These are phyloP conservation scores for Limnephilus lunatus DNA, from an alignment of 2,888 invertebrate species.

Conservation along the genomic window DNA sequence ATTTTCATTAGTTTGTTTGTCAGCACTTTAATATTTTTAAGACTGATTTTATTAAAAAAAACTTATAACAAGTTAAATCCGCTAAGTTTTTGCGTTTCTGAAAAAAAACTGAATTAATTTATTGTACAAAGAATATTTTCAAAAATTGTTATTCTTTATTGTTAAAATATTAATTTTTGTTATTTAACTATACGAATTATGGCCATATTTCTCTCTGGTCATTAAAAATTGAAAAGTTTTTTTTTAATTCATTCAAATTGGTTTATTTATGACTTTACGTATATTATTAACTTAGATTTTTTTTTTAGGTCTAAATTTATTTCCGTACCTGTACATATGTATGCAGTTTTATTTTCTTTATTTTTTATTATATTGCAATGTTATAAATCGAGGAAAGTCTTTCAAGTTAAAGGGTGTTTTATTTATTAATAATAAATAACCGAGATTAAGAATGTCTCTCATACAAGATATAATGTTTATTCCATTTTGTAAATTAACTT, in stretches of 20 bases:
- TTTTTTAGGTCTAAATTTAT: not conserved
- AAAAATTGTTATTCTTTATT: slow-evolving; percentile 7
- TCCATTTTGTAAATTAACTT: not conserved
- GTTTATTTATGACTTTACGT: not conserved
- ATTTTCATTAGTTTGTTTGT: not conserved
- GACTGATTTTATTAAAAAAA: not conserved
- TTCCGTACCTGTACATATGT: not conserved
- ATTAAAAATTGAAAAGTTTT: slow-evolving; percentile 9
- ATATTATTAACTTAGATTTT: slow-evolving; percentile 1
- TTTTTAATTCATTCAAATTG: not conserved
- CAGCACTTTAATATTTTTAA: not conserved
- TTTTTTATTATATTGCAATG: not conserved
- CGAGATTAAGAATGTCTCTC: not conserved
- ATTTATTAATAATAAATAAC: not conserved
- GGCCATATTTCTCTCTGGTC: slow-evolving; percentile 44
- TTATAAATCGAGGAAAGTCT: not conserved
- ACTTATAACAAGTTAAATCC: not conserved
- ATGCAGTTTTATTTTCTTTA: not conserved
- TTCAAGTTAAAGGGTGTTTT: slow-evolving; percentile 2
- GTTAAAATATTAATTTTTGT: slow-evolving; percentile 24
- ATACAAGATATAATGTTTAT: not conserved
- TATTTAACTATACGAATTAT: slow-evolving; percentile 14
- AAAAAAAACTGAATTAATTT: slow-evolving; percentile 10
- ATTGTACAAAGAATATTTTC: slow-evolving; percentile 17
- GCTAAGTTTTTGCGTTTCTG: not conserved